Conservation (phyloP, 2,888 invertebrate genomes). For the Falcaria lacertinaria region DNA sequence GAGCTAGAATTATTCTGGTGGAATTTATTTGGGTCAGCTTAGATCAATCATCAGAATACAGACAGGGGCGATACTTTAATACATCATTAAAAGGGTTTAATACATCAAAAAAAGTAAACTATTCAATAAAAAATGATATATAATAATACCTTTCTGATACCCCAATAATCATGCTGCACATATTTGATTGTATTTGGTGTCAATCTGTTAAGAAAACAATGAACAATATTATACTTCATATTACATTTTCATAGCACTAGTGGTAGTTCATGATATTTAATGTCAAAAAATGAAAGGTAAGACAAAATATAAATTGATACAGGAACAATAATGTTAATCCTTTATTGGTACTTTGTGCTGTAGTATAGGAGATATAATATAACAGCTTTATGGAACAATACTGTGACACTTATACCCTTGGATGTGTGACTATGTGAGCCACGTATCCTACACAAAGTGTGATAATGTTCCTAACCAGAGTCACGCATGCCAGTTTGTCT, state of each 20-base stretch:
- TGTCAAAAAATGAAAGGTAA: too few relatives aligned
- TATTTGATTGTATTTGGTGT: too few relatives aligned
- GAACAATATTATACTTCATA: too few relatives aligned
- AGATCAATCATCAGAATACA: constrained; percentile 28
- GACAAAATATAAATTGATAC: too few relatives aligned
- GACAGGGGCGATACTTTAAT: constrained; percentile 27
- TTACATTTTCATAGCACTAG: too few relatives aligned
- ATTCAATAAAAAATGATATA: constrained; percentile 6
- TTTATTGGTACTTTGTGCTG: too few relatives aligned
- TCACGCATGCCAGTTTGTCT: constrained; percentile 53
- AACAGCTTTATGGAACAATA: constrained; percentile 2
- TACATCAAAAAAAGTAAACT: too few relatives aligned
- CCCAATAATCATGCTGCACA: too few relatives aligned
- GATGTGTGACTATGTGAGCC: constrained; percentile 44
- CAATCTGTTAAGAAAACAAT: neutral
- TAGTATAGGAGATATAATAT: neutral
- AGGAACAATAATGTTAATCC: too few relatives aligned
- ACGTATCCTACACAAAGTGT: constrained; percentile 71
- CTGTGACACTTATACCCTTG: constrained; percentile 72
- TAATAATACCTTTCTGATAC: too few relatives aligned
- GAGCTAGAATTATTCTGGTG: too few relatives aligned
- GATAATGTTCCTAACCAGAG: constrained; percentile 75
- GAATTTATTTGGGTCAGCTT: constrained; percentile 10
- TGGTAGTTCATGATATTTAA: too few relatives aligned
- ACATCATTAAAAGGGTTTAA: constrained; percentile 24